Conservation (phyloP, 2,113 vertebrate genomes). For the Dipodomys spectabilis region DNA sequence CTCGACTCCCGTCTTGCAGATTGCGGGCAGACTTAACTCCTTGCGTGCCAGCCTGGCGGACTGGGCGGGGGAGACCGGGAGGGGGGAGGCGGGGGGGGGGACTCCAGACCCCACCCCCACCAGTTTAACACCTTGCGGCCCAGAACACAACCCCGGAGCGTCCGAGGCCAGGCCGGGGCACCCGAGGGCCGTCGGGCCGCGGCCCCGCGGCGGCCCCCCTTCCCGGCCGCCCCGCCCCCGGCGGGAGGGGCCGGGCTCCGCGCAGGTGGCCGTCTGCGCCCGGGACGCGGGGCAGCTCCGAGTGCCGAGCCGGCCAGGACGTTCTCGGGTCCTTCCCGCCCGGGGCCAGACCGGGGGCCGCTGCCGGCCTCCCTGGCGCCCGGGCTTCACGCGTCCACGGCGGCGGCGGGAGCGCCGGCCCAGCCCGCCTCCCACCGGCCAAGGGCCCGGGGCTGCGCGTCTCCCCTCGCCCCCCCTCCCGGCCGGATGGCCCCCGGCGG, state of each 20-base stretch:
- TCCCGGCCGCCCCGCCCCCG: no score
- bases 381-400: no score
- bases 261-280: no score
- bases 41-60: constrained; percentile 17
- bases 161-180: not conserved
- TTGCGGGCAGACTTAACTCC: constrained; percentile 78
- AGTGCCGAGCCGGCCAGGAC: no score
- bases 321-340: no score
- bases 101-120: constrained; percentile 41
- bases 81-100: constrained; percentile 6
- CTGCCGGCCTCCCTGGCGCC: no score
- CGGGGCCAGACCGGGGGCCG: no score
- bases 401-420: not conserved
- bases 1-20: constrained; percentile 68
- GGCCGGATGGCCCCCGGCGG: not conserved
- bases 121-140: constrained; percentile 61
- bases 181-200: not conserved
- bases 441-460: not conserved
- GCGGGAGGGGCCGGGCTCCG: no score
- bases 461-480: not conserved
- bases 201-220: no score
- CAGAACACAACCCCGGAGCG: constrained; percentile 20
- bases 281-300: no score
- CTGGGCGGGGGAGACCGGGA: not conserved
- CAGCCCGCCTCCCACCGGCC: no score